Conservation (phyloP, 1,140 invertebrate genomes). For the Diuraphis noxia region DNA sequence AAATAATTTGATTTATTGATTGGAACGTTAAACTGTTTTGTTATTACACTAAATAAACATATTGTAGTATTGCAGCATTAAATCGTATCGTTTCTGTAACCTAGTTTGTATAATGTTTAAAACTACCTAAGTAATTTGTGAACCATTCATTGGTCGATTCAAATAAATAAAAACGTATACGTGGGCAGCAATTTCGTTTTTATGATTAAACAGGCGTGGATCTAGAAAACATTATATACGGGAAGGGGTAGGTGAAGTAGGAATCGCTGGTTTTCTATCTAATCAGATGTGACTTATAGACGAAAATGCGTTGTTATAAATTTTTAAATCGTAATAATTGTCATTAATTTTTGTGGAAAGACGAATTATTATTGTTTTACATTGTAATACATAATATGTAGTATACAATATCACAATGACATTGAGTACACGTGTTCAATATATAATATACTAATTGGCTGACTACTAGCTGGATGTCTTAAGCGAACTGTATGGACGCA, state of each 20-base stretch:
- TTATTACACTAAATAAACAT: not conserved
- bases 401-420: not conserved
- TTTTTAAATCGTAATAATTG: not conserved
- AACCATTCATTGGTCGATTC: not conserved
- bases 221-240: not conserved
- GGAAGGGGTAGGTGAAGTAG: not conserved
- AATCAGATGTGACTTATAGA: not conserved
- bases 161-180: not conserved
- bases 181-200: not conserved
- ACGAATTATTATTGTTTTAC: not conserved
- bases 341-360: not conserved
- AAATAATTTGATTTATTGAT: not conserved
- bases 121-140: constrained; percentile 1
- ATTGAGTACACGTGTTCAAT: not conserved
- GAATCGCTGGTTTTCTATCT: not conserved
- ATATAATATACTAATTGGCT: not conserved
- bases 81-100: not conserved
- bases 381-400: not conserved
- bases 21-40: not conserved
- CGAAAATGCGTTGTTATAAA: not conserved
- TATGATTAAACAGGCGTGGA: constrained; percentile 6
- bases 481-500: not conserved
- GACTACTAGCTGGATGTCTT: not conserved
- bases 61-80: not conserved
- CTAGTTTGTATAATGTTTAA: constrained; percentile 2